Base-by-base conservation (phyloP, 2,113 vertebrate genomes). In the Serilophus lunatus region DNA sequence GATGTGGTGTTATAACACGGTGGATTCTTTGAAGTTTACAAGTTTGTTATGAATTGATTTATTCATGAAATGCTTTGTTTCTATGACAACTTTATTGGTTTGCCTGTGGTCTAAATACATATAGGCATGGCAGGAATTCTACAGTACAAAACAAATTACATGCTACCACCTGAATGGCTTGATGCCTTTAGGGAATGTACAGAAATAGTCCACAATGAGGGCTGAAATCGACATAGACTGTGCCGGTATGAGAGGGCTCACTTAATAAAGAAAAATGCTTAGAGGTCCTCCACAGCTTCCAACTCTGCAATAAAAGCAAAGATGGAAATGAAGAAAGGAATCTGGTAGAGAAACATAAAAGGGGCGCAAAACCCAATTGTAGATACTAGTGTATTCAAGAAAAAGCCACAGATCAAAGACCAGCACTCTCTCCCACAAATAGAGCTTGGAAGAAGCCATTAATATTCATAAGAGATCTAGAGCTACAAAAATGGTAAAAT, bases 21-120 rank as follows among this genome's bases (percentile, higher is more conserved):
- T 96, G 96, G 97, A 96, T 96, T 96, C 90, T 97, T 97, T 64
- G 2, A 98, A 98, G 97, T 98, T 98, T 98, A 97, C 96, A 97
- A 98, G 96, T 98, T 98, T 96, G 97, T 98, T 98, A 98, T 94
- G 91, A 97, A 98, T 98, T 98, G 98, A 98, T 98, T 98, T 98
- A 98, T 98, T 98, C 97, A 98, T 97, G 97, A 98, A 98, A 95
- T 97, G 97, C 97, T 98, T 98, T 98, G 98, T 98, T 98, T 98
- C 98, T 98, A 98, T 98, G 98, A 98, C 98, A 98, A 98, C 98
- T 98, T 98, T 97, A 98, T 98, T 98, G 98, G 97, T 97, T 97
- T 97, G 97, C 98, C 98, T 97, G 97, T 97, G 97, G 98, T 98
- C 97, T 98, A 98, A 98, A 98, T 98, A 98, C 97, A 98, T 97